A percentile compares a stretch with the other conserved stretches of the same genome.
Conservation (phyloP, 2,888 invertebrate species). For the Mythimna pallens region DNA sequence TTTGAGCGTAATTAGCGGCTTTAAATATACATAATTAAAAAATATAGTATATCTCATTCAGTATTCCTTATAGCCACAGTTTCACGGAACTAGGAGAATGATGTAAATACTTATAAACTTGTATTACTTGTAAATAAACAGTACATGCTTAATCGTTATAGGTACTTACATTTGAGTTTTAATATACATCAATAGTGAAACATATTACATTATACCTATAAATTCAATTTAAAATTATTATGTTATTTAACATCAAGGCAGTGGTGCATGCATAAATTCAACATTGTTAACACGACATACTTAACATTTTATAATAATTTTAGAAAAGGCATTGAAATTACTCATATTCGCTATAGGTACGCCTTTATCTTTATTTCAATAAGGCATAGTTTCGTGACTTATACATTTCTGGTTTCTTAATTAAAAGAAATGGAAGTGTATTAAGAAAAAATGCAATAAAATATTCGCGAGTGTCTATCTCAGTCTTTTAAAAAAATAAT, state of each 20-base stretch:
- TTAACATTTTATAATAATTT: constrained; percentile 72
- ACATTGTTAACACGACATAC: constrained; percentile 73
- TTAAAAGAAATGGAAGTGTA: constrained; percentile 52
- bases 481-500: constrained; percentile 68
- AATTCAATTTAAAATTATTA: constrained; percentile 75
- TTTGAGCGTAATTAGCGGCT: constrained; percentile 71
- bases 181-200: constrained; percentile 74
- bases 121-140: constrained; percentile 63
- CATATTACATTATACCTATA: constrained; percentile 75
- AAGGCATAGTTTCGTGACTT: constrained; percentile 66
- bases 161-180: constrained; percentile 69
- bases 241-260: constrained; percentile 85
- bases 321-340: constrained; percentile 70
- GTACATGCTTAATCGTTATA: constrained; percentile 61
- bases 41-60: constrained; percentile 56
- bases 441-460: constrained; percentile 45
- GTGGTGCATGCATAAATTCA: constrained; percentile 82
- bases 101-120: constrained; percentile 59
- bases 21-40: constrained; percentile 62
- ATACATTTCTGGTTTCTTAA: constrained; percentile 56
- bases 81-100: constrained; percentile 23
- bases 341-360: constrained; percentile 53
- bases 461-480: constrained; percentile 51
- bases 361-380: constrained; percentile 58
- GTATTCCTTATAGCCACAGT: constrained; percentile 19